Conservation (phyloP, 2,797 vertebrate species). For the Coccyzus lansbergi region DNA sequence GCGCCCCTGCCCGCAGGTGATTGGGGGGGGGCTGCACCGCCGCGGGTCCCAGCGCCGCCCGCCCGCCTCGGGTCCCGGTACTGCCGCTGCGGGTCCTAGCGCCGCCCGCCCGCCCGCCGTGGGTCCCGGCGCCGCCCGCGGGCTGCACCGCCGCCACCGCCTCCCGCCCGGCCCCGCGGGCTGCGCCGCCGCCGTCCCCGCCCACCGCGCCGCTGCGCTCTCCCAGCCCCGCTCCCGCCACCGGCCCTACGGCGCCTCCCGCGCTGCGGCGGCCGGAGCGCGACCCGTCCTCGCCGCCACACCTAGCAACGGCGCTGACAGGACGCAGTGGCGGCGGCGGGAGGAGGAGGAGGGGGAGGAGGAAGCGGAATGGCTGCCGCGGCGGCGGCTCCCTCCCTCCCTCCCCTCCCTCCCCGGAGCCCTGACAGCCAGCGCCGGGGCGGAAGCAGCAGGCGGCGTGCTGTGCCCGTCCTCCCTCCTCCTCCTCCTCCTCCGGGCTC, state of each 20-base stretch:
- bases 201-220: no score
- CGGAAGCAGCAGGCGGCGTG: slow-evolving; percentile 76
- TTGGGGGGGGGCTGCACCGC: no score
- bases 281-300: slow-evolving; percentile 84
- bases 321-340: slow-evolving; percentile 81
- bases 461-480: slow-evolving; percentile 50
- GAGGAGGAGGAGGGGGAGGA: slow-evolving; percentile 53
- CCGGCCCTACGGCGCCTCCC: not conserved
- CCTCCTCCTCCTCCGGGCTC: slow-evolving; percentile 31
- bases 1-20: no score
- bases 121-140: no score
- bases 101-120: no score
- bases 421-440: slow-evolving; percentile 76
- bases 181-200: no score
- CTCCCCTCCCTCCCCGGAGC: slow-evolving; percentile 71
- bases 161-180: no score
- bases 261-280: slow-evolving; percentile 52
- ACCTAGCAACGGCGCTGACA: slow-evolving; percentile 85
- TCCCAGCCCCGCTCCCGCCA: no score
- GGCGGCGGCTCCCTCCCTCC: slow-evolving; percentile 72
- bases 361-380: slow-evolving; percentile 83
- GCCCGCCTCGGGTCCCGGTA: no score
- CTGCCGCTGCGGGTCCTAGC: no score
- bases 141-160: no score
- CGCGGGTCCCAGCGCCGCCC: no score